A percentile compares a stretch with the other conserved stretches of the same genome.
These are phyloP conservation scores for Belonocnema kinseyi DNA, from an alignment of 1,140 invertebrate genomes.

Conservation along the genomic window DNA sequence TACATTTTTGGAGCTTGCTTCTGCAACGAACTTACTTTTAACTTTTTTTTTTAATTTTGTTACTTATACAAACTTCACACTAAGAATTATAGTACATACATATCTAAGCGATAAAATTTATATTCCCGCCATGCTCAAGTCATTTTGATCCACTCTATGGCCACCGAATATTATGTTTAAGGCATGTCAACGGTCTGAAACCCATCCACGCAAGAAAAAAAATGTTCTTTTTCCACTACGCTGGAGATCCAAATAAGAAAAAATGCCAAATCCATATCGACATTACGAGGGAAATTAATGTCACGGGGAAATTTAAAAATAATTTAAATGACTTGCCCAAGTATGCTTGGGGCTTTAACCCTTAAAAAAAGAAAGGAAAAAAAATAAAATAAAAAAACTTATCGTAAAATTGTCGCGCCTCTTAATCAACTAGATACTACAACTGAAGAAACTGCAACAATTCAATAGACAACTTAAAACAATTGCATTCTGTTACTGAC, in stretches of 20 bases:
- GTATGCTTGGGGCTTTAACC: conserved; percentile 25
- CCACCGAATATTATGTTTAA: conserved; percentile 29
- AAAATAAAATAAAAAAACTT: conserved; percentile 11
- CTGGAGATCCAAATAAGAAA: background rate
- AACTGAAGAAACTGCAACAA: conserved; percentile 9
- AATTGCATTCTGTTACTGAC: background rate
- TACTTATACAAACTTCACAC: conserved; percentile 40
- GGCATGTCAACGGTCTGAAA: conserved; percentile 18
- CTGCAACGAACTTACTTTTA: conserved; percentile 40
- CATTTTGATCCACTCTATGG: conserved; percentile 47
- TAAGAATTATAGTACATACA: conserved; percentile 32
- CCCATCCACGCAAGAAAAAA: background rate
- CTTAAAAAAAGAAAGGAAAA: conserved; percentile 36
- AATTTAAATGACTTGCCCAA: conserved; percentile 19
- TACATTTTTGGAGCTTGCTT: conserved; percentile 46
- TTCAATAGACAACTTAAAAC: background rate
- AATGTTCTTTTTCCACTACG: background rate
- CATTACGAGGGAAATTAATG: background rate
- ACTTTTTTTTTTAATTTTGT: conserved; percentile 38
- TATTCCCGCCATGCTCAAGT: conserved; percentile 4
- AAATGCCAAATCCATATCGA: background rate
- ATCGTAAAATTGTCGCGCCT: background rate
- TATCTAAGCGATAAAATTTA: conserved; percentile 42
- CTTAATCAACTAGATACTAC: background rate
- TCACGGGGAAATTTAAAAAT: background rate